These are phyloP conservation scores for Eumacrocentrus americanus DNA, from an alignment of 2,888 invertebrate genomes.

Conservation along the genomic window DNA sequence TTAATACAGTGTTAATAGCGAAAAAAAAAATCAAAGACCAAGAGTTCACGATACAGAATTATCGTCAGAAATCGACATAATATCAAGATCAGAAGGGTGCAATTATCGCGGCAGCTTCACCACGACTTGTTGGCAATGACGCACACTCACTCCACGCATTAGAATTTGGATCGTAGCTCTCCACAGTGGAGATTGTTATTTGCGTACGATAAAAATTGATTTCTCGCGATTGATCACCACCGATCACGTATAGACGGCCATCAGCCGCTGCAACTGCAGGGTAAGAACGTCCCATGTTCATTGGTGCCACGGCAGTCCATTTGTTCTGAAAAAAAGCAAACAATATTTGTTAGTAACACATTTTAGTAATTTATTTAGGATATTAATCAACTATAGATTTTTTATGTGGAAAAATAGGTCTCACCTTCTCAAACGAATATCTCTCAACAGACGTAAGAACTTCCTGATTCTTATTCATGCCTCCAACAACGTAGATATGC, in stretches of 20 bases:
- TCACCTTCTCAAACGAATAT: slow-evolving; percentile 80
- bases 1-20: background rate
- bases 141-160: slow-evolving; percentile 81
- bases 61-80: slow-evolving; percentile 7
- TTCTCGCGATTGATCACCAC: slow-evolving; percentile 82
- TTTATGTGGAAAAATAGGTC: slow-evolving; percentile 26
- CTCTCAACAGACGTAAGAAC: slow-evolving; percentile 83
- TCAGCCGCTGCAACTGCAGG: slow-evolving; percentile 86
- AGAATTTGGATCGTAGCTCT: slow-evolving; percentile 81
- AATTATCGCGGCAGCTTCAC: slow-evolving; percentile 86
- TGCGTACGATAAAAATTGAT: slow-evolving; percentile 85
- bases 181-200: slow-evolving; percentile 81
- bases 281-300: slow-evolving; percentile 78
- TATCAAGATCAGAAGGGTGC: slow-evolving; percentile 62
- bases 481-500: slow-evolving; percentile 86
- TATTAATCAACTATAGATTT: background rate
- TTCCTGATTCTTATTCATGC: slow-evolving; percentile 80
- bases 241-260: slow-evolving; percentile 82
- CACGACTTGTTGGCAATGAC: slow-evolving; percentile 80
- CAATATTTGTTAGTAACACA: background rate
- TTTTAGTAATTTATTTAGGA: background rate
- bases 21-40: background rate
- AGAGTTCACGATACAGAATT: slow-evolving; percentile 16
- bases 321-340: slow-evolving; percentile 65
- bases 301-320: slow-evolving; percentile 79